Base-by-base conservation (phyloP, 2,797 vertebrate genomes). In the Sebastes hubbsi region DNA sequence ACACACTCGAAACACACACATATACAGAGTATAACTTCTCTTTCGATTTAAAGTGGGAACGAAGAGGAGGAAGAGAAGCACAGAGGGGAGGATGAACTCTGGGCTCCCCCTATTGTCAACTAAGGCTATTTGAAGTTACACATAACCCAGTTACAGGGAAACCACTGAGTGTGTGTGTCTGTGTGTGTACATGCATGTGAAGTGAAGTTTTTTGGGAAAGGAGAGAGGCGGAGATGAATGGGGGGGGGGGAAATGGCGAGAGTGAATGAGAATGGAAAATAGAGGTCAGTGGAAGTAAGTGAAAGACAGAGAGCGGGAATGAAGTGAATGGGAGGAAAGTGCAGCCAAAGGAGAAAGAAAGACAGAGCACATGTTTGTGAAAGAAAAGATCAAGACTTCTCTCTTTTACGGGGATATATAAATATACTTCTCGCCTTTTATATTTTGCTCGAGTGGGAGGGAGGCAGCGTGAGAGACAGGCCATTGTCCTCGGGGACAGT, bases 81-180 rank as follows among this genome's bases (percentile, higher is more conserved):
- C 71, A 68, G 81, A 85, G 73, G 84, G 91, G 85, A 89, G 81
- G 90, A 88, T 91, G 91, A 94, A 94, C 92, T 94, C 83, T 90
- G 89, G 92, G 88, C 91, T 92, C 89, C 95, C 89, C 92, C 90
- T 89, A 88, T 95, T 94, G 92, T 95, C 90, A 84, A 84, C 83
- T 55, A 58, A 74, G 82, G 92, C 95, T 96, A 95, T 95, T 95
- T 95, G 94, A 93, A 95, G 95, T 93, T 94, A 90, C 94, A 94
- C 89, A 91, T 95, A 96, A 95, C 94, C 94, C 92, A 95, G 75
- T 94, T 95, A 89, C 49, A 80, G 89, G 84, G 84, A 91, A 92
- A 84, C 69, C 86, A 83, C 87, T 87, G 83, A 74, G 86, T 87
- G 83, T 86, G 72, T 63, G 78, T 72, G 62, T 78, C 56, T 75